Base-by-base conservation (phyloP, 2,113 vertebrate species). In the Pristiophorus japonicus region DNA sequence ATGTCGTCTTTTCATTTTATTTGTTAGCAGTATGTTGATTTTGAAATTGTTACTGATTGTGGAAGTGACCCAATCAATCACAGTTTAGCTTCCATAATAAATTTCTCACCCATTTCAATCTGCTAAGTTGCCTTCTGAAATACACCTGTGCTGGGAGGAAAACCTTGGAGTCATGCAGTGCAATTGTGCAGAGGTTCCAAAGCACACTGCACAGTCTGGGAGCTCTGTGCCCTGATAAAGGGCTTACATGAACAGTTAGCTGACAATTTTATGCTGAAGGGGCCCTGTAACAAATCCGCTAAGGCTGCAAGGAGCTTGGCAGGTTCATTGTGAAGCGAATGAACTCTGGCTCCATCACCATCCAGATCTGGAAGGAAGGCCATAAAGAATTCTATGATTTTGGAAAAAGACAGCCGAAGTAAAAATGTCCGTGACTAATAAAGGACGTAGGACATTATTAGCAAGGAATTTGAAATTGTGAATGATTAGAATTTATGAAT, bases 361-460 rank as follows among this genome's bases (percentile, higher is more conserved):
- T 90, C 87, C 51, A 47, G 87, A 90, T 51, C 51, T 59, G 87
- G 51, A 55, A 12, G 11, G 87, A 90, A 16, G 87, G 27, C 87
- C 87, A 90, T 90, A 90, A 90, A 90, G 47, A 55, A 10, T 59
- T 90, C 87, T 90, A 59, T 90, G 51, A 90, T 30, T 90, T 84
- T 59, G 11, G 1, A 90, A 90, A 90, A 90, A 55, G 27, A 81
- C 87, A 34, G 87, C 51, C 30, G 51, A 90, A 90, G 12, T 34
- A 34, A 90, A 90, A 90, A 90, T 55, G 27, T 34, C 87, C 51
- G 51, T 90, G 55, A 90, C 51, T 59, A 59, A 90, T 90, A 34
- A 10, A 90, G 51, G 87, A 87, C 45, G 3, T 87, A 47, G 84
- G 27, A 51, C 27, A 30, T 90, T 59, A 59, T 30, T 59, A 59